Percentiles rank a stretch among this genome's conserved stretches.
phyloP scores from a whole-genome alignment of 2,888 invertebrate species.

The Leptarthrus brevirostris region DNA sequence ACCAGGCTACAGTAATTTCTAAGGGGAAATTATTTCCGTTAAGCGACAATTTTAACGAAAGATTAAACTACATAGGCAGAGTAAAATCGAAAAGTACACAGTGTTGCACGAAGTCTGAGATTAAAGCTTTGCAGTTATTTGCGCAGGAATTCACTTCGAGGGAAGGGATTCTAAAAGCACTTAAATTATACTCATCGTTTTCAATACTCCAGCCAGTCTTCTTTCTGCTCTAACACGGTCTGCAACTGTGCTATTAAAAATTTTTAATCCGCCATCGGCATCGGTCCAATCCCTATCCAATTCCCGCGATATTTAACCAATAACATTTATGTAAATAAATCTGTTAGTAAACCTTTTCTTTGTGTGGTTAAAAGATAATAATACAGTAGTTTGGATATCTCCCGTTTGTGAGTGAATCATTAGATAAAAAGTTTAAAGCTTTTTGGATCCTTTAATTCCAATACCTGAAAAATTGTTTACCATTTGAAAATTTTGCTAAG shows the following conservation, averaged over 20 bases:
- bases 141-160: constrained; percentile 27
- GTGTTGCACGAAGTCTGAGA: neutral
- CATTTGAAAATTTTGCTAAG: too few relatives aligned
- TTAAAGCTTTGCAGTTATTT: constrained; percentile 14
- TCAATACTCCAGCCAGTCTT: constrained; percentile 21
- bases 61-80: neutral
- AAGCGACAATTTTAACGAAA: constrained; percentile 21
- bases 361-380: too few relatives aligned
- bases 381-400: too few relatives aligned
- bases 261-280: constrained; percentile 35
- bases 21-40: constrained; percentile 1
- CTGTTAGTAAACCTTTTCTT: too few relatives aligned
- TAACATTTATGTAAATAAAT: too few relatives aligned
- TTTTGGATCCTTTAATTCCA: too few relatives aligned
- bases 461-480: too few relatives aligned
- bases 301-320: too few relatives aligned
- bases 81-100: neutral
- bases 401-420: too few relatives aligned
- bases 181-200: constrained; percentile 16
- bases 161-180: neutral
- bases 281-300: constrained; percentile 36
- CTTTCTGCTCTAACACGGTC: constrained; percentile 6
- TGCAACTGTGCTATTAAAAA: neutral
- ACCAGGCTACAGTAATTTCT: too few relatives aligned
- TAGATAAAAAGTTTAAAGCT: too few relatives aligned